Percentiles rank a stretch among this genome's conserved stretches.
phyloP scores from a whole-genome alignment of 2,888 invertebrate species.

The Drosophila meridionalis region DNA sequence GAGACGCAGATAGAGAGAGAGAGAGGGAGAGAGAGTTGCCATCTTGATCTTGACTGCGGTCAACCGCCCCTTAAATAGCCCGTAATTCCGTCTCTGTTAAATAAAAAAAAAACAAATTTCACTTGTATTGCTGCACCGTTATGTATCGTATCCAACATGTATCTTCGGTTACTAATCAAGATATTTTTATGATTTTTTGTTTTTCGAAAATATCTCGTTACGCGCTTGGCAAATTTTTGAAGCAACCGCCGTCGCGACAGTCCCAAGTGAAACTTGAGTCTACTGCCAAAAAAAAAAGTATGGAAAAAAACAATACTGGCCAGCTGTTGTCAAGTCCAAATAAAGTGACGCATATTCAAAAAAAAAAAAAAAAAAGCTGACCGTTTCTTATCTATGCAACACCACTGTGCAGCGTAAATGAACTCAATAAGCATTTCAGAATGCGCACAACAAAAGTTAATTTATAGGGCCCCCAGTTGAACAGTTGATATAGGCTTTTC shows the following conservation, averaged over 20 bases:
- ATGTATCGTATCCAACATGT: conserved; percentile 26
- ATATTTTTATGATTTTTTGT: background rate
- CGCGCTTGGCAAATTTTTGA: conserved; percentile 44
- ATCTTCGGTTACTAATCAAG: conserved; percentile 27
- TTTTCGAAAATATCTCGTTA: conserved; percentile 46
- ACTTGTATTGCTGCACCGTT: conserved; percentile 48
- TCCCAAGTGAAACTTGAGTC: conserved; percentile 65
- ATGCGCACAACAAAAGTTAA: conserved; percentile 45
- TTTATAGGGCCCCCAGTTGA: conserved; percentile 27
- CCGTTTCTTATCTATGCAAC: conserved; percentile 24
- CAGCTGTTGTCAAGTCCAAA: conserved; percentile 37
- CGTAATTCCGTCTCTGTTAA: conserved; percentile 24
- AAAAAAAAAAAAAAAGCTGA: conserved; percentile 17
- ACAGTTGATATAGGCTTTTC: conserved; percentile 19
- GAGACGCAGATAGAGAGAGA: background rate
- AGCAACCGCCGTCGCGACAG: conserved; percentile 40
- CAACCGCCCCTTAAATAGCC: conserved; percentile 36
- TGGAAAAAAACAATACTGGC: conserved; percentile 8
- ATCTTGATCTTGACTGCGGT: conserved; percentile 52
- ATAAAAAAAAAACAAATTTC: conserved; percentile 36
- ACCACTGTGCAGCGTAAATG: conserved; percentile 24
- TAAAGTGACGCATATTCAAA: conserved; percentile 37
- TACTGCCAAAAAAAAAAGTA: conserved; percentile 14
- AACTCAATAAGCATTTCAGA: conserved; percentile 52
- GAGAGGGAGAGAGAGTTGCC: conserved; percentile 23